Conservation (phyloP, 2,888 invertebrate genomes). For the Temnothorax rugatulus region DNA sequence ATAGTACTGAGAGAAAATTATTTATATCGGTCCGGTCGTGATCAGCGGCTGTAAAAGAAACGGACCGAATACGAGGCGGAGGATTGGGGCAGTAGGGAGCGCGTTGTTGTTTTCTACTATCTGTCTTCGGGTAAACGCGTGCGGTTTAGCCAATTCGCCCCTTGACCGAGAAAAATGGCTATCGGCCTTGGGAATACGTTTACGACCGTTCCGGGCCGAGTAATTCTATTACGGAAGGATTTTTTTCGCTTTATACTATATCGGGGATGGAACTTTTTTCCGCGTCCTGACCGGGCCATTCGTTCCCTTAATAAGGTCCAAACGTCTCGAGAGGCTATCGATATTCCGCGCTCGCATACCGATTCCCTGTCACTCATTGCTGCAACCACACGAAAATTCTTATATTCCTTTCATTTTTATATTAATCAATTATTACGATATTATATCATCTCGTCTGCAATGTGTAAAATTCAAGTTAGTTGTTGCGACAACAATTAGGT, state of each 20-base stretch:
- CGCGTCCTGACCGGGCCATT: conserved; percentile 75
- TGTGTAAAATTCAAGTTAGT: neutral
- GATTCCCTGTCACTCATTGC: conserved; percentile 28
- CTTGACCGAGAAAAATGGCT: conserved; percentile 86
- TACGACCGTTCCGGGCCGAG: conserved; percentile 85
- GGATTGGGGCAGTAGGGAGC: conserved; percentile 63
- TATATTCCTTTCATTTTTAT: neutral
- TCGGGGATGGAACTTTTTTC: conserved; percentile 74
- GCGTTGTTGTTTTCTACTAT: conserved; percentile 80
- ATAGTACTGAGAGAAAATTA: conserved; percentile 12
- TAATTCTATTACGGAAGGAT: conserved; percentile 86
- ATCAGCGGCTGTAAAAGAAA: conserved; percentile 55
- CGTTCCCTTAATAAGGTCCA: conserved; percentile 80
- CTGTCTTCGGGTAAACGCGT: conserved; percentile 84
- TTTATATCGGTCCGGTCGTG: conserved; percentile 33
- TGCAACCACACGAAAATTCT: neutral
- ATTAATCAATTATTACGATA: neutral
- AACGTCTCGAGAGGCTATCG: conserved; percentile 70
- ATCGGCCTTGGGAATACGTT: conserved; percentile 86
- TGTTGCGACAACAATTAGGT: neutral
- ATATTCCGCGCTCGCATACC: conserved; percentile 55
- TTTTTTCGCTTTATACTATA: conserved; percentile 84
- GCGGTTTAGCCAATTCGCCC: conserved; percentile 84
- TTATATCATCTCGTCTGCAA: neutral
- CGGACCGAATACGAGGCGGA: conserved; percentile 47